Conservation (phyloP, 1,140 invertebrate species). For the Bombus waltoni region DNA sequence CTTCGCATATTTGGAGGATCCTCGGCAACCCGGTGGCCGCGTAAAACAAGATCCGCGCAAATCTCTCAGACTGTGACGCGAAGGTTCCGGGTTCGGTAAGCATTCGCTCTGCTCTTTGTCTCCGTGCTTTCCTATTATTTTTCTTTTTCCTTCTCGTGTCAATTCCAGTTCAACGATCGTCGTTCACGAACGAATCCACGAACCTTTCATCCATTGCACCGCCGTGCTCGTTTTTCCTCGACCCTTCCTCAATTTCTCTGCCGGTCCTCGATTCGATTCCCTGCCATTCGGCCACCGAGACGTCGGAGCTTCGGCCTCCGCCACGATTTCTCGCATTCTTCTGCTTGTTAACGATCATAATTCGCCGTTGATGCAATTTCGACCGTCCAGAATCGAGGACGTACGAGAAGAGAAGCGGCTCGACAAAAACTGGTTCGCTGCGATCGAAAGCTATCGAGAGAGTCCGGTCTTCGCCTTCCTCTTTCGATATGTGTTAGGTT, state of each 20-base stretch:
- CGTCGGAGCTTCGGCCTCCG: no score
- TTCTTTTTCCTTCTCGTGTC: conserved; percentile 36
- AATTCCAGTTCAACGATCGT: conserved; percentile 27
- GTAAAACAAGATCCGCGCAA: background rate
- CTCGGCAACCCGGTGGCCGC: background rate
- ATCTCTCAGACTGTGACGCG: conserved; percentile 9
- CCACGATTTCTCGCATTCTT: background rate
- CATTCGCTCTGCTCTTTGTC: conserved; percentile 30
- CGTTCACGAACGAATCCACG: no score
- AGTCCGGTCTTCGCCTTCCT: no score
- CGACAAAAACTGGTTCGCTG: conserved; percentile 12
- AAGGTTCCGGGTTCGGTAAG: conserved; percentile 20
- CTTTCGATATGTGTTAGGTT: no score
- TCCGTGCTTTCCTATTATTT: conserved; percentile 34
- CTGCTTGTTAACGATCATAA: conserved; percentile 35
- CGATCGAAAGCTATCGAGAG: no score
- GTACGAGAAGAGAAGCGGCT: background rate
- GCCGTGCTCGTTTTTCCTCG: background rate
- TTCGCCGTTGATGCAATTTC: conserved; percentile 17
- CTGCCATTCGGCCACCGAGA: no score
- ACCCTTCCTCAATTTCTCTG: background rate
- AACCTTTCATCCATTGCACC: no score
- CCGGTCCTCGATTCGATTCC: background rate
- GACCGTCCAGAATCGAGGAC: background rate
- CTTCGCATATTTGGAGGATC: conserved; percentile 12